A percentile compares a stretch with the other conserved stretches of the same genome.
phyloP scores from a whole-genome alignment of 2,888 invertebrate species.

The Hypercompe scribonia region DNA sequence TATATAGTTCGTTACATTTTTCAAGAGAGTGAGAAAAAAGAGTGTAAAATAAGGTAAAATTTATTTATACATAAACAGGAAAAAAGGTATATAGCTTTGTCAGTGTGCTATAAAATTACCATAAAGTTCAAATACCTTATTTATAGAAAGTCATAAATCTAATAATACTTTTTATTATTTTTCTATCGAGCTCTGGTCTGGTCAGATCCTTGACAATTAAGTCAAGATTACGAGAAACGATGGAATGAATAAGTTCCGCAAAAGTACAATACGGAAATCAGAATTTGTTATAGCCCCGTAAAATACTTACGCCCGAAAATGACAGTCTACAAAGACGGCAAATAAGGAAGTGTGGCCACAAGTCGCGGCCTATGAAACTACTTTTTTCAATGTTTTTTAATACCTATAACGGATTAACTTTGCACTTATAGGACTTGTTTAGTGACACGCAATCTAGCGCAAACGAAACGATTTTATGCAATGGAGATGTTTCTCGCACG shows the following conservation, averaged over 20 bases:
- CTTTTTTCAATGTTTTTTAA: not conserved
- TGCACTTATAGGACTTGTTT: not conserved
- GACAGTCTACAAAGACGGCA: not conserved
- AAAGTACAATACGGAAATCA: not conserved
- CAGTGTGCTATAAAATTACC: not conserved
- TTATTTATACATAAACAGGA: not conserved
- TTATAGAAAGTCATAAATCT: not conserved
- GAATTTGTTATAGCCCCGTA: not conserved
- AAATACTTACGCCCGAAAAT: not conserved
- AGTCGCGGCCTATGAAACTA: not conserved
- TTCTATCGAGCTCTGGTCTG: not conserved
- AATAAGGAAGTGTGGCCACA: not conserved
- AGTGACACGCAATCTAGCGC: not conserved
- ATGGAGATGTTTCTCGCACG: not conserved
- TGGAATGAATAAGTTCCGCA: not conserved
- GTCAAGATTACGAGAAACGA: not conserved
- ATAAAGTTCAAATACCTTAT: not conserved
- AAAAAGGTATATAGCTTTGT: not conserved
- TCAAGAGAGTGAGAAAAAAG: constrained; percentile 1
- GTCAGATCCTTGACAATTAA: not conserved
- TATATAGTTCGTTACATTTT: constrained; percentile 4
- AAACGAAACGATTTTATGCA: not conserved
- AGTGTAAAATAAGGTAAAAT: not conserved
- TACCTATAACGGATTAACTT: not conserved
- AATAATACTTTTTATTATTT: not conserved